Base-by-base conservation (phyloP, 2,888 invertebrate species). In the Tetrapedia diversipes region DNA sequence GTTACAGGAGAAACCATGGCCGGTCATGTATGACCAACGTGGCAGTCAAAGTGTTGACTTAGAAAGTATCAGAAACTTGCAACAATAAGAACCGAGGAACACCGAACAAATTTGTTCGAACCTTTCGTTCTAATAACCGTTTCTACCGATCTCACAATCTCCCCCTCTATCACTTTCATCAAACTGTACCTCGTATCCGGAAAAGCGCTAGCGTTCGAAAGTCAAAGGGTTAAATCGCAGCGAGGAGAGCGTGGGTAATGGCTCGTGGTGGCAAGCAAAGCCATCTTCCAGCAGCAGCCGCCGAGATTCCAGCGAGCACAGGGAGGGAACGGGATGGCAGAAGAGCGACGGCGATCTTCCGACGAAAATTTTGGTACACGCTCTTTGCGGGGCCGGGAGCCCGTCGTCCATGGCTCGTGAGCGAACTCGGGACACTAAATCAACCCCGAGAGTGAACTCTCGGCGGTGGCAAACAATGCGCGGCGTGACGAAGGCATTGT, bases 401-500 rank as follows among this genome's bases (percentile, higher is more conserved):
- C n/a, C n/a, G n/a, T n/a, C 78, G 82, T 79, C 74, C 81, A 82
- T 72, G 75, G 79, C 82, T 84, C 77, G 77, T 73, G 79, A 84
- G 79, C 82, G 80, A 81, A 80, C 82, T 82, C 83, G 76, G 86
- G 84, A 86, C 87, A 81, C 88, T 89, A 89, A 89, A 89, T 89
- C 89, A 89, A 89, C 81, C 80, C 77, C 69, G 79, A 83, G 86
- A 80, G 84, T 84, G 86, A 88, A 89, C 88, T 89, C 88, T 87
- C 86, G 86, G 85, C 83, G 80, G 81, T 83, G 86, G 85, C 90
- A 89, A 90, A 90, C 90, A 90, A 90, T 90, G 89, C 89, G 83
- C 82, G 88, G 86, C 90, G 89, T 90, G 90, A 90, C 90, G 90
- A 90, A 88, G 90, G 89, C 88, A 89, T 90, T 90, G 90, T 90